Conservation (phyloP, 1,140 invertebrate species). For the Delia radicum region DNA sequence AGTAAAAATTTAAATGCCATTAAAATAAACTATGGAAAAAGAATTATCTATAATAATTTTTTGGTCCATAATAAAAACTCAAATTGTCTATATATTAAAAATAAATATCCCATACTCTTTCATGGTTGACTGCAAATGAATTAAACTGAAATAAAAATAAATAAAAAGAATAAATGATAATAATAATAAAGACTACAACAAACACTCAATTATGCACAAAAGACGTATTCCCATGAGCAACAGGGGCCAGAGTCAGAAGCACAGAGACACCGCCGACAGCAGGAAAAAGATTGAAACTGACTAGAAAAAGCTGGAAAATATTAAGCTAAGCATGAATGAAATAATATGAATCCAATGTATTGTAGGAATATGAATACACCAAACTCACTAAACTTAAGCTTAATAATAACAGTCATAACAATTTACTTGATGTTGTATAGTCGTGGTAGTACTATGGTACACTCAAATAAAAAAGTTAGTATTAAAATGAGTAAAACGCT, state of each 20-base stretch:
- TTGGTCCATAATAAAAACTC: background rate
- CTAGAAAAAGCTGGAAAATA: background rate
- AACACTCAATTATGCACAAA: slow-evolving; percentile 9
- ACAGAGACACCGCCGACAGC: background rate
- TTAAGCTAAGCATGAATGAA: background rate
- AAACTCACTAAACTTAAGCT: background rate
- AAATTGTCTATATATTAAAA: background rate
- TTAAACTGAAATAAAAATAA: slow-evolving; percentile 14
- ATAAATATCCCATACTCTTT: slow-evolving; percentile 3
- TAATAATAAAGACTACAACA: background rate
- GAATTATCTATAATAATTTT: slow-evolving; percentile 8
- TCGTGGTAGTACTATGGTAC: background rate
- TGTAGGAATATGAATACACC: background rate
- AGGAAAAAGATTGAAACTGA: background rate
- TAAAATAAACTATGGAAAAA: background rate
- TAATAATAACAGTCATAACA: background rate
- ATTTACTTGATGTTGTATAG: background rate
- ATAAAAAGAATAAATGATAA: slow-evolving; percentile 1
- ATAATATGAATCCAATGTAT: background rate
- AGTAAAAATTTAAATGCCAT: no score
- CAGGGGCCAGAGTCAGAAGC: background rate
- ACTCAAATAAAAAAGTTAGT: background rate
- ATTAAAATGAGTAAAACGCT: no score
- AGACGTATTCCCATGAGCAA: slow-evolving; percentile 7
- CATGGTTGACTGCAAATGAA: background rate